phyloP scores from a whole-genome alignment of 2,797 vertebrate genomes.

The Parauchenoglanis punctatus region DNA sequence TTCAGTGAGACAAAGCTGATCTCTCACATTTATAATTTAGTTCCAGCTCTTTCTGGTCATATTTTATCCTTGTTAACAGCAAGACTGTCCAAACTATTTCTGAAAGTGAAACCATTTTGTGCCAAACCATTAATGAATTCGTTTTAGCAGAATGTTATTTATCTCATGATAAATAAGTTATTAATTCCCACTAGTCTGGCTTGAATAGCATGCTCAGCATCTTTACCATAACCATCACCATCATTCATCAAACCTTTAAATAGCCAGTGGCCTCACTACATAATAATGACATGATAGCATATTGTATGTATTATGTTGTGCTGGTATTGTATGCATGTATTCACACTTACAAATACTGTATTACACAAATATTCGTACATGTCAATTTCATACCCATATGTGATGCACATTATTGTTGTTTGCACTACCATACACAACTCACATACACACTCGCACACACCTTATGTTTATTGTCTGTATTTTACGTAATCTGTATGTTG shows the following conservation, averaged over 20 bases:
- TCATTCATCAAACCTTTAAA: not conserved
- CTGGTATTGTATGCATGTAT: too few relatives aligned
- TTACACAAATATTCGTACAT: too few relatives aligned
- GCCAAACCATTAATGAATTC: not conserved
- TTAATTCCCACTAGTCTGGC: not conserved
- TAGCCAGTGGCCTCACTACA: not conserved
- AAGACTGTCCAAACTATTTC: not conserved
- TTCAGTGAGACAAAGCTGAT: not conserved
- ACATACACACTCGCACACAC: too few relatives aligned
- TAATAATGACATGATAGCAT: not conserved
- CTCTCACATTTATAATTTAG: not conserved
- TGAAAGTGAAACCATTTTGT: not conserved
- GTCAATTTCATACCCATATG: too few relatives aligned
- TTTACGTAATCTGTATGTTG: too few relatives aligned
- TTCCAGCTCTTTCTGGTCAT: not conserved
- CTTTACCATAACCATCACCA: not conserved
- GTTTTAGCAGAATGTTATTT: not conserved
- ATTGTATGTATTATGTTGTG: not conserved
- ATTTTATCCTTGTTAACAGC: not conserved
- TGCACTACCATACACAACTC: too few relatives aligned
- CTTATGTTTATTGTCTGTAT: too few relatives aligned
- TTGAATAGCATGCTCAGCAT: not conserved
- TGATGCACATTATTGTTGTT: too few relatives aligned
- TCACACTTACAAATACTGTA: too few relatives aligned
- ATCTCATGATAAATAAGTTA: not conserved